Evolutionary conservation across 2,113 vertebrate genomes (phyloP).

Genomic region (Ceyx margarethae): DNA sequence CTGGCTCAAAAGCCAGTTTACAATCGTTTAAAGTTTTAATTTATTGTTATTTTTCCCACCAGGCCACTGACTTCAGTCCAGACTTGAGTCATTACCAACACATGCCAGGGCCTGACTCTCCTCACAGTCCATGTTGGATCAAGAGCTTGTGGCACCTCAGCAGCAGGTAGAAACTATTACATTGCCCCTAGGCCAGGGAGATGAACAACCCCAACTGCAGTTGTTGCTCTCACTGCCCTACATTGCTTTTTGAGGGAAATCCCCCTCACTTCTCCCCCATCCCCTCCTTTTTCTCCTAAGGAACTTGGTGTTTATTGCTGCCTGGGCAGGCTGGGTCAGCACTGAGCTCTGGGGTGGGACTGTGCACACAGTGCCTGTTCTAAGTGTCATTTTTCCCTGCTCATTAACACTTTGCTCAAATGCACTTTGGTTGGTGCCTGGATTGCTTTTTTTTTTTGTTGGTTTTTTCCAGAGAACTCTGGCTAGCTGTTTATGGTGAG

Average conservation of each 20-base stretch:
- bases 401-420: conserved; percentile 13
- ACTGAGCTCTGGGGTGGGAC: not conserved
- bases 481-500: not conserved
- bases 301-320: not conserved
- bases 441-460: not conserved
- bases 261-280: not conserved
- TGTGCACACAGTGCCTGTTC: not conserved
- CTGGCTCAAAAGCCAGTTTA: not conserved
- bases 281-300: not conserved
- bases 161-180: not conserved
- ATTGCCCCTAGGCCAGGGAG: not conserved
- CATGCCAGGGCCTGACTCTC: not conserved
- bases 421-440: conserved; percentile 37
- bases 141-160: not conserved
- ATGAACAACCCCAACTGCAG: not conserved
- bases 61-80: not conserved
- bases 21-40: not conserved
- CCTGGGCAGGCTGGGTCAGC: not conserved
- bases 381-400: not conserved
- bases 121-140: not conserved
- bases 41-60: not conserved
- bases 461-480: not conserved
- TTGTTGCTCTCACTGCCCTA: not conserved
- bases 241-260: not conserved
- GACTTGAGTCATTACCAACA: not conserved